Percentiles rank a stretch among this genome's conserved stretches.
Evolutionary conservation across 2,888 invertebrate species (phyloP).

Genomic region (Cantharis rufa): DNA sequence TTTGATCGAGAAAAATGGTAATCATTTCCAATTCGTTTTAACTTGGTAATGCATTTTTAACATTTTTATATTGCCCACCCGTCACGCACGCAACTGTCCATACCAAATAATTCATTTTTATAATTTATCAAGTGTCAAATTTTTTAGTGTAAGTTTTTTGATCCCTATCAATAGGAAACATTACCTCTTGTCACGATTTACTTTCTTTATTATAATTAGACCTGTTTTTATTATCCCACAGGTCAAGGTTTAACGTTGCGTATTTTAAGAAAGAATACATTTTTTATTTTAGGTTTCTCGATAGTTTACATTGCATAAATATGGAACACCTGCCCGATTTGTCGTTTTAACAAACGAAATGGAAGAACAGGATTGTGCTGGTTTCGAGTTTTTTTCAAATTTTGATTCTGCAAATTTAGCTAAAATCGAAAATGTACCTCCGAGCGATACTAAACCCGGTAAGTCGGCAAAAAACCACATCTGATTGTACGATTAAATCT

Average conservation of each 20-base stretch:
- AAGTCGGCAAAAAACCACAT: slow-evolving; percentile 42
- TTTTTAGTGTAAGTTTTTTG: slow-evolving; percentile 17
- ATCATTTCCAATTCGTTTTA: neutral
- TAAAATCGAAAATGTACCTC: slow-evolving; percentile 74
- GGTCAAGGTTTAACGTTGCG: slow-evolving; percentile 12
- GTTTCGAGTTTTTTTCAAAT: slow-evolving; percentile 81
- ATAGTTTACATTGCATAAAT: neutral
- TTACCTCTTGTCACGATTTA: slow-evolving; percentile 20
- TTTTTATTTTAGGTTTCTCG: neutral
- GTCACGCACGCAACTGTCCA: neutral
- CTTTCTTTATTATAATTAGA: slow-evolving; percentile 6
- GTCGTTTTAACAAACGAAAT: slow-evolving; percentile 12
- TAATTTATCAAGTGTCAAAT: slow-evolving; percentile 32
- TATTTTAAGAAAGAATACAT: neutral
- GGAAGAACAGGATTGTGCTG: slow-evolving; percentile 65
- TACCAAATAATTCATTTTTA: neutral
- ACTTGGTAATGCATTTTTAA: neutral
- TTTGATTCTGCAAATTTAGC: slow-evolving; percentile 91
- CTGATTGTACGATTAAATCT: neutral
- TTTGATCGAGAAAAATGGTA: slow-evolving; percentile 12
- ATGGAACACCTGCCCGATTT: neutral
- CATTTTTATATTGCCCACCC: neutral
- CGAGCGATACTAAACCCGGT: slow-evolving; percentile 61
- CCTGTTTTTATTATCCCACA: slow-evolving; percentile 3
- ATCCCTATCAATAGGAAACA: slow-evolving; percentile 21